Evolutionary conservation across 2,888 invertebrate species (phyloP).

Genomic region (Caenorhabditis sulstoni): DNA sequence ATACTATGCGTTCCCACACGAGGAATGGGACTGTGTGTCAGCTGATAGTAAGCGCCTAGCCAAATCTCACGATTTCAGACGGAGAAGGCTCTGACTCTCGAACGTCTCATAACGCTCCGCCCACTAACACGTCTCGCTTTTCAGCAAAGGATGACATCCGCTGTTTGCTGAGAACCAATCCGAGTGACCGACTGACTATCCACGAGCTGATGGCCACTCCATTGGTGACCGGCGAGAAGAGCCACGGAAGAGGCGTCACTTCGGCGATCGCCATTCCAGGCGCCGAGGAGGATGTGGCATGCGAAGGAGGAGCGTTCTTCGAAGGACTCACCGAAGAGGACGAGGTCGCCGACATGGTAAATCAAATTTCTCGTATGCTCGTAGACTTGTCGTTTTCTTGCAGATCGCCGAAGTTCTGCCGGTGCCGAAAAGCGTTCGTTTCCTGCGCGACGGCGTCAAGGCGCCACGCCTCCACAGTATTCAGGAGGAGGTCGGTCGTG

Average conservation of each 20-base stretch:
- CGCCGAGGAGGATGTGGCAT: slow-evolving; percentile 39
- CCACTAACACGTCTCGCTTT: slow-evolving; percentile 44
- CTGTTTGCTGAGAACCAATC: slow-evolving; percentile 76
- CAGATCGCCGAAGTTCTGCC: slow-evolving; percentile 57
- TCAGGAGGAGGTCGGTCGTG: slow-evolving; percentile 78
- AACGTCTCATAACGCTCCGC: slow-evolving; percentile 24
- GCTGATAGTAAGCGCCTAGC: slow-evolving; percentile 85
- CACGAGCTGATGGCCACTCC: slow-evolving; percentile 74
- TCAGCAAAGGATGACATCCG: slow-evolving; percentile 77
- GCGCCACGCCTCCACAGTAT: slow-evolving; percentile 77
- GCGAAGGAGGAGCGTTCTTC: slow-evolving; percentile 27
- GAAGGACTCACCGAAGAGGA: slow-evolving; percentile 50
- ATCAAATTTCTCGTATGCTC: not conserved
- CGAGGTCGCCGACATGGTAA: slow-evolving; percentile 51
- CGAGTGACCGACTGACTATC: slow-evolving; percentile 75
- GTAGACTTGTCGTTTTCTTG: not conserved
- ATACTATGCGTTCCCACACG: slow-evolving; percentile 96
- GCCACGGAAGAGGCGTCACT: slow-evolving; percentile 35
- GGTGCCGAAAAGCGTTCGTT: slow-evolving; percentile 71
- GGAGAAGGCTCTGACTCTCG: slow-evolving; percentile 9
- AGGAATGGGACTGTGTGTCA: slow-evolving; percentile 95
- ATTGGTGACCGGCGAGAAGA: slow-evolving; percentile 66
- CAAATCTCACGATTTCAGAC: slow-evolving; percentile 49
- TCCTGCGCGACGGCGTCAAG: slow-evolving; percentile 75
- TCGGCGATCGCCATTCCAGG: slow-evolving; percentile 62